Evolutionary conservation across 2,888 invertebrate species (phyloP).

Genomic region (Andricus quercusramuli): DNA sequence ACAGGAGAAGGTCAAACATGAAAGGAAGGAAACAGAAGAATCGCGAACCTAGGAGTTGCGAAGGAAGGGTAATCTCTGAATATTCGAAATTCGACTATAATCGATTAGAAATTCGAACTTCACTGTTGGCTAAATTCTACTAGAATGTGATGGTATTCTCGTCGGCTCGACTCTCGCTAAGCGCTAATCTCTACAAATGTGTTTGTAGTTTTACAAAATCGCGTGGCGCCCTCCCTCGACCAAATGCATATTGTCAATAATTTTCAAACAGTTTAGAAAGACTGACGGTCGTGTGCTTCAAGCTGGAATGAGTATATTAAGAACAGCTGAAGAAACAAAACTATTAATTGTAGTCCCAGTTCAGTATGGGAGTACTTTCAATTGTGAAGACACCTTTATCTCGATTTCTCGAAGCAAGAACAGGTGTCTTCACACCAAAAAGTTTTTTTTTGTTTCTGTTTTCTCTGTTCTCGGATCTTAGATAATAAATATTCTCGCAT

Average conservation of each 20-base stretch:
- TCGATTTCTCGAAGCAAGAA: not conserved
- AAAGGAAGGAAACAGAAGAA: constrained; percentile 37
- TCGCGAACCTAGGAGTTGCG: constrained; percentile 9
- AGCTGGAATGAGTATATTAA: constrained; percentile 43
- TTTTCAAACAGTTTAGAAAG: constrained; percentile 50
- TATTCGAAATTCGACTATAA: constrained; percentile 15
- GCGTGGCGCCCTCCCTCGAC: constrained; percentile 39
- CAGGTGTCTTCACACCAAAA: not conserved
- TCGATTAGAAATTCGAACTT: constrained; percentile 43
- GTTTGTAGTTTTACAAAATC: constrained; percentile 46
- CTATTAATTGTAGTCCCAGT: not conserved
- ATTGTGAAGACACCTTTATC: not conserved
- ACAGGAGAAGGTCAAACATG: constrained; percentile 47
- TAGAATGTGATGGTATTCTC: constrained; percentile 48
- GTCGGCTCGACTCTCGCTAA: constrained; percentile 38
- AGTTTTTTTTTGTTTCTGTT: not conserved
- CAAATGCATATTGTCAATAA: constrained; percentile 51
- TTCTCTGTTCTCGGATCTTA: not conserved
- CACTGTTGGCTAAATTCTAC: constrained; percentile 39
- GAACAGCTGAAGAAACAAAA: constrained; percentile 23
- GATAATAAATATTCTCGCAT: not conserved
- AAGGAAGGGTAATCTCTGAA: constrained; percentile 8
- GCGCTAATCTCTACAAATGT: constrained; percentile 48
- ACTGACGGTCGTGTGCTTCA: constrained; percentile 49
- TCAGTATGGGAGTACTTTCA: not conserved